These are phyloP conservation scores for Drosophila kambysellisi DNA, from an alignment of 2,888 invertebrate species.

Conservation along the genomic window DNA sequence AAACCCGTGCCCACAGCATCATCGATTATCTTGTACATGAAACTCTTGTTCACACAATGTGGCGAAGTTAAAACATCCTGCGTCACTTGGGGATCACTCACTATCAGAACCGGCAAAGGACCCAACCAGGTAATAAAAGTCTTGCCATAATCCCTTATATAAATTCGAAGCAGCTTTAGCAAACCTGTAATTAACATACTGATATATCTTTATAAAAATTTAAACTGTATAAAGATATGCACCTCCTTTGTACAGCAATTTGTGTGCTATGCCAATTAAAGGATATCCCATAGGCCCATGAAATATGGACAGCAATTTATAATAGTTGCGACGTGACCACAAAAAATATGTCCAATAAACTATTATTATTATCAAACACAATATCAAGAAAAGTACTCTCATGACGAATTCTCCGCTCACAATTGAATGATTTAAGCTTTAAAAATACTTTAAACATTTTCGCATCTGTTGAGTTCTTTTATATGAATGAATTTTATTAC, in stretches of 20 bases:
- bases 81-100: constrained; percentile 69
- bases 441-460: not conserved
- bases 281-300: constrained; percentile 25
- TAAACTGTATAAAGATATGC: no score
- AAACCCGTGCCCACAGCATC: constrained; percentile 71
- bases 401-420: not conserved
- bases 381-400: not conserved
- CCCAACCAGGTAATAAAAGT: constrained; percentile 75
- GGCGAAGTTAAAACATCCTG: constrained; percentile 73
- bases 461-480: not conserved
- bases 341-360: not conserved
- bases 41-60: constrained; percentile 65
- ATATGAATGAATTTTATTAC: not conserved
- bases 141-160: constrained; percentile 55
- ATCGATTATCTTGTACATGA: constrained; percentile 58
- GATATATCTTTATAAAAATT: not conserved
- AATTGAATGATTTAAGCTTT: not conserved
- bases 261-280: constrained; percentile 14
- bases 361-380: not conserved
- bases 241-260: constrained; percentile 5
- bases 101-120: constrained; percentile 72
- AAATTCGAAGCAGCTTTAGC: not conserved
- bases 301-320: not conserved
- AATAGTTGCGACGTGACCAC: constrained; percentile 19
- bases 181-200: not conserved